Evolutionary conservation across 1,140 invertebrate genomes (phyloP), one percentile per base, ranked within the genome.

Genomic region (Drosophila bifasciata): DNA sequence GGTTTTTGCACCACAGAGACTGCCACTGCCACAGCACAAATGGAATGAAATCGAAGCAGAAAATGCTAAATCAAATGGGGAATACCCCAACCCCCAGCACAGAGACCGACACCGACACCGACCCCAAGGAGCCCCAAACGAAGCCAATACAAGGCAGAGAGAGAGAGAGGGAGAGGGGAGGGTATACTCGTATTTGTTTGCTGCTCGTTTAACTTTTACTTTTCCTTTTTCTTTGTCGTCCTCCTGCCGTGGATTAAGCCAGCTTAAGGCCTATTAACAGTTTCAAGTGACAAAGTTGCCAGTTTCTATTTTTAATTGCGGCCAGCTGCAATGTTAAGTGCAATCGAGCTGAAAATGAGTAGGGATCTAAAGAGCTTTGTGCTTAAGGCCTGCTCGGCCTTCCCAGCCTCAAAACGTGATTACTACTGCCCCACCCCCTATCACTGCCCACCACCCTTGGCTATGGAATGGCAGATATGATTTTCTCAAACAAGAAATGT

Each of bases 61-160:
- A 63, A 68, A 68, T 68, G 61, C 49, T 67, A 55, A 68, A 67
- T 67, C 61, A 67, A 68, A 46, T 67, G 9, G 41, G 28, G 53
- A 21, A 21, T 46, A n/a, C n/a, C 9, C 6, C 36, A 41, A 16
- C 11, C 56, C 19, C 4, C 13, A 28, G 61, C 19, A 6, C 13
- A 28, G 61, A 63, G 58, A 32, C 46, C 32, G 32, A 4, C 9
- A 23, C 23, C 23, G 19, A 23, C 5, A 25, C 23, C 5, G 1
- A 1, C 11, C 32, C 62, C 61, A 64, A 32, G 40, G 59, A 41
- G 44, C 44, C 59, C 44, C 59, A 67, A 68, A 68, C 49, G 28
- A 68, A 46, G 63, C 15, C 48, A 46, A 68, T 48, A 13, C 17
- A 7, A 17, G 64, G 55, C 16, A 17, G 40, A 40, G 28, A 19